These are phyloP conservation scores for Bolinopsis microptera DNA, from an alignment of 37 sponge, comb jelly and placozoan species.

Conservation along the genomic window DNA sequence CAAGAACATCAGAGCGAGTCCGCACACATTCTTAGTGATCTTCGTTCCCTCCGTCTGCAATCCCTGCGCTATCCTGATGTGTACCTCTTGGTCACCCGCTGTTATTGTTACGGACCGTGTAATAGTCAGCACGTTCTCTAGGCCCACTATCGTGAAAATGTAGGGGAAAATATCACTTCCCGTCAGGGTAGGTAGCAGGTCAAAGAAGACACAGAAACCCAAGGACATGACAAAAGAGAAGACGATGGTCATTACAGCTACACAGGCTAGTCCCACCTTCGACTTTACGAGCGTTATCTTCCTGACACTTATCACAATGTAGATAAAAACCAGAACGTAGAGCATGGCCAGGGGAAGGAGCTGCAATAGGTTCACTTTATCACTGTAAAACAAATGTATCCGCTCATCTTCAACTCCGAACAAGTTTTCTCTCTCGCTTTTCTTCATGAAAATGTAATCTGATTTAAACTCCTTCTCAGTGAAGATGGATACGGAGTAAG, in stretches of 20 bases:
- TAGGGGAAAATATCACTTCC: slow-evolving; percentile 93
- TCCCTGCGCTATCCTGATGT: slow-evolving; percentile 70
- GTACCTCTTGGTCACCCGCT: slow-evolving; percentile 75
- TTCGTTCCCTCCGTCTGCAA: slow-evolving; percentile 68
- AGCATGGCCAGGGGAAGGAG: slow-evolving; percentile 34
- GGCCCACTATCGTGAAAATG: slow-evolving; percentile 86
- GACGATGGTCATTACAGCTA: slow-evolving; percentile 79
- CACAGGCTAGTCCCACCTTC: slow-evolving; percentile 82
- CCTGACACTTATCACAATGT: slow-evolving; percentile 65
- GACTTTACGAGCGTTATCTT: slow-evolving; percentile 94
- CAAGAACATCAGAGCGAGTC: slow-evolving; percentile 58
- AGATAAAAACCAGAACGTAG: slow-evolving; percentile 61
- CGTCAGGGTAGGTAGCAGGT: slow-evolving; percentile 67
- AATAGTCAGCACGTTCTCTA: slow-evolving; percentile 94
- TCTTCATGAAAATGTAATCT: slow-evolving; percentile 27
- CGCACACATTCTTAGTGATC: slow-evolving; percentile 68
- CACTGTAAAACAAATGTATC: slow-evolving; percentile 51
- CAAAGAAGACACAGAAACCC: slow-evolving; percentile 92
- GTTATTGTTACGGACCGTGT: slow-evolving; percentile 92
- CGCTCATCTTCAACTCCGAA: not conserved
- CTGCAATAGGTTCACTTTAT: not conserved
- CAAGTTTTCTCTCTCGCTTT: not conserved
- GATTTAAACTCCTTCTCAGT: slow-evolving; percentile 49
- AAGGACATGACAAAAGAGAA: slow-evolving; percentile 91
- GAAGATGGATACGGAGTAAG: slow-evolving; percentile 13